A percentile compares a stretch with the other conserved stretches of the same genome.
Conservation (phyloP, 2,888 invertebrate genomes). For the Andricus quercusramuli region DNA sequence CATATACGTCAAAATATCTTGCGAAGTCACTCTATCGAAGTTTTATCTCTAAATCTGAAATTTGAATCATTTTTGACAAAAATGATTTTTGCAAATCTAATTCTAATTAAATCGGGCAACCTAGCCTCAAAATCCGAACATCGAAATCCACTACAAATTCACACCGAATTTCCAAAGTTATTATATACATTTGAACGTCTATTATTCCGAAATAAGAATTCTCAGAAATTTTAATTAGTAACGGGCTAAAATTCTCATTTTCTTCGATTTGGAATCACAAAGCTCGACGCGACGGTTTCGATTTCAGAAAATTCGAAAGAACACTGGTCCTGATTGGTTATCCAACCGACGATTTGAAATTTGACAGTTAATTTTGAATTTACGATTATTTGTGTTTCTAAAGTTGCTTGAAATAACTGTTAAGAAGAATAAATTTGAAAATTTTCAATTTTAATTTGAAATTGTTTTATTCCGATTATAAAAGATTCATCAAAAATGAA, state of each 20-base stretch:
- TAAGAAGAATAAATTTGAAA: no score
- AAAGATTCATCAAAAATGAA: no score
- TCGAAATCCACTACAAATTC: no score
- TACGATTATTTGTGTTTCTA: not conserved
- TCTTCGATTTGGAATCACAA: not conserved
- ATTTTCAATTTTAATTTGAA: no score
- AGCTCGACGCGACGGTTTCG: not conserved
- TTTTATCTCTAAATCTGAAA: not conserved
- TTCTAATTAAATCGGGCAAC: not conserved
- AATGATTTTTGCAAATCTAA: no score
- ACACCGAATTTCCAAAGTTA: not conserved
- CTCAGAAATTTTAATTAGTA: not conserved
- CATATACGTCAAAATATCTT: not conserved
- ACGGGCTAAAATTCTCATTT: not conserved
- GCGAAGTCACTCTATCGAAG: not conserved
- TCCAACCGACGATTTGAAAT: not conserved
- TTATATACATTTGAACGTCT: not conserved
- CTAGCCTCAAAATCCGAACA: not conserved
- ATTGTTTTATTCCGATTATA: no score
- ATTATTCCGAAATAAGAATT: not conserved
- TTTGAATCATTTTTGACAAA: no score
- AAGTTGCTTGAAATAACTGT: no score
- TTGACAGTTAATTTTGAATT: not conserved
- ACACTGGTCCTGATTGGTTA: not conserved
- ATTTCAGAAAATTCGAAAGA: not conserved